Conservation (phyloP, 2,797 vertebrate genomes). For the Myripristis jacobus region DNA sequence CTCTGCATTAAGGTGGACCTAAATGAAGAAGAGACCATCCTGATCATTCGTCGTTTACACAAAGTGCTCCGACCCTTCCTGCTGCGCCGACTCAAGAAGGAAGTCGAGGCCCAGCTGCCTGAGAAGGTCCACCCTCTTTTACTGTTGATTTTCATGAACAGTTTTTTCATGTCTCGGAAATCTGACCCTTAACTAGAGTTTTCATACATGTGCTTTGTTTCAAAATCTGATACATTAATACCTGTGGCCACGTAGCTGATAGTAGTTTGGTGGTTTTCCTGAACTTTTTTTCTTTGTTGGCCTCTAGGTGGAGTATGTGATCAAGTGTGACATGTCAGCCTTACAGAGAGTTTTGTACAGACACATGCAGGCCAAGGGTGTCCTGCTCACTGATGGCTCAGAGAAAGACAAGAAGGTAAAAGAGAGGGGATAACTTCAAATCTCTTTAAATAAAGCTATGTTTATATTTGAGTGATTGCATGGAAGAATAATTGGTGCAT, state of each 20-base stretch:
- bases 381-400: conserved; percentile 97
- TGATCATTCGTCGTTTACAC: conserved; percentile 92
- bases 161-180: no score
- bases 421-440: no score
- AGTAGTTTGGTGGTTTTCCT: no score
- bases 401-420: conserved; percentile 99
- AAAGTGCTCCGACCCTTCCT: conserved; percentile 91
- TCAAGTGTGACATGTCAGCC: conserved; percentile 99
- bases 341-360: conserved; percentile 98
- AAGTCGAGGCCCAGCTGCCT: conserved; percentile 92
- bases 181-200: no score
- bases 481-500: no score
- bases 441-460: no score
- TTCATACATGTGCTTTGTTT: no score
- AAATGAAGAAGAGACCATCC: conserved; percentile 92
- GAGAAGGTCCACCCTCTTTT: no score
- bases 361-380: conserved; percentile 99
- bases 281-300: conserved; percentile 5
- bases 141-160: no score
- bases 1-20: conserved; percentile 87
- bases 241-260: no score
- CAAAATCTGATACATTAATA: not conserved
- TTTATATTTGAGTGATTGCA: no score
- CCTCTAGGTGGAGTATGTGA: conserved; percentile 94
- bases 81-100: conserved; percentile 90